A percentile compares a stretch with the other conserved stretches of the same genome.
Evolutionary conservation across 1,140 invertebrate species (phyloP).

Genomic region (Teleogryllus occipitalis): DNA sequence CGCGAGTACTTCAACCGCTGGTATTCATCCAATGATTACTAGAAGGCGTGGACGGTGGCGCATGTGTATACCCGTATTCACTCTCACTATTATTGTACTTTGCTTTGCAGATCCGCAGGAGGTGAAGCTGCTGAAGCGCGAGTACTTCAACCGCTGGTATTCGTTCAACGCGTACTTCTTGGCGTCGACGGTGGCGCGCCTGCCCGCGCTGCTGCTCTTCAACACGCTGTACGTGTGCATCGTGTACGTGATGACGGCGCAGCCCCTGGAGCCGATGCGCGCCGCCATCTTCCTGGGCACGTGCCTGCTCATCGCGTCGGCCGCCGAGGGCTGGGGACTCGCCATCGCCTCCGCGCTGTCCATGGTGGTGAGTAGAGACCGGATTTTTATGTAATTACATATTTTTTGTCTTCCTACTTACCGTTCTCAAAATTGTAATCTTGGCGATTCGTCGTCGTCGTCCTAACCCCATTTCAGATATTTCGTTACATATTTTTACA

Average conservation of each 20-base stretch:
- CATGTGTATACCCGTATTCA: too few species aligned
- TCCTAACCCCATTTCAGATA: too few species aligned
- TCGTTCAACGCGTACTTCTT: conserved; percentile 64
- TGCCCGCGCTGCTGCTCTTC: conserved; percentile 44
- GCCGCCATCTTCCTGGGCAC: conserved; percentile 17
- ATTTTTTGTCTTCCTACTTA: too few species aligned
- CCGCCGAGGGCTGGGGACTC: conserved; percentile 20
- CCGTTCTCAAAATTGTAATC: too few species aligned
- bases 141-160: conserved; percentile 73
- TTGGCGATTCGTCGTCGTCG: too few species aligned
- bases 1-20: conserved; percentile 69
- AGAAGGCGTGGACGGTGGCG: conserved; percentile 65
- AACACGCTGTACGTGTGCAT: conserved; percentile 15
- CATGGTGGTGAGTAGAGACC: conserved; percentile 23
- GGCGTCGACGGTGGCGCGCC: conserved; percentile 64
- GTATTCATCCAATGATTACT: conserved; percentile 69
- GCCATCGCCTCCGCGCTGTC: conserved; percentile 16
- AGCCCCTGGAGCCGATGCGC: conserved; percentile 18
- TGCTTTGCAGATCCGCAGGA: conserved; percentile 60
- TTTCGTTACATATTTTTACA: too few species aligned
- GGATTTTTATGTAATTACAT: too few species aligned
- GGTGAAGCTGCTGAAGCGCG: conserved; percentile 55
- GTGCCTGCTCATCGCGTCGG: conserved; percentile 18
- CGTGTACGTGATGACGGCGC: conserved; percentile 20
- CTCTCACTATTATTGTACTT: too few species aligned